Base-by-base conservation (phyloP, 2,797 vertebrate genomes). In the Megaceryle alcyon region DNA sequence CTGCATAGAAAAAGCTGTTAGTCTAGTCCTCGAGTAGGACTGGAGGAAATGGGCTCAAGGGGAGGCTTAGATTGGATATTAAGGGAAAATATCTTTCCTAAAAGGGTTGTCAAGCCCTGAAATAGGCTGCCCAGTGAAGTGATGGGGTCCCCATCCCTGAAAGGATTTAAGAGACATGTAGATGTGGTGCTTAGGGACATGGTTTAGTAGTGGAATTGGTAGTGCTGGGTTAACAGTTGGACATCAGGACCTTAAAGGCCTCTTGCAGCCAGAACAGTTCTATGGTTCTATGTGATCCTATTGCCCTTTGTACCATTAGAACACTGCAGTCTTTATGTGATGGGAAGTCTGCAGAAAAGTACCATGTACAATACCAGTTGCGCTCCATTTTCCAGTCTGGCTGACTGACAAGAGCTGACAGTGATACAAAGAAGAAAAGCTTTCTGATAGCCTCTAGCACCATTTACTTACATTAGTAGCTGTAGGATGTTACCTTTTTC, bases 321-420 rank as follows among this genome's bases (percentile, higher is more conserved):
- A 63, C 14, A 8, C 7, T 31, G 21, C 49, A 49, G 37, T 28
- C 31, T 26, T 22, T 51, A 2, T 43, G 31, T 10, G 68, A 23
- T 1, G 7, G 31, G 33, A 43, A 68, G 1, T 16, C 21, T 79
- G 64, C 41, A 37, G 41, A n/a, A 35, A 25, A 78, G 43, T 26
- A 56, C 3, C 3, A 1, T 3, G 14, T 12, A n/a, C n/a, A 43
- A 59, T 86, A 6, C 7, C n/a, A 61, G 13, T 10, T 9, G 5
- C 66, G 59, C 8, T 59, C 9, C 25, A n/a, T 14, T 73, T 82
- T 64, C 21, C 11, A 20, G 18, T 56, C 49, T 79, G 46, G 3
- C 19, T 51, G 0, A n/a, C 31, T 61, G 46, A 25, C n/a, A 53
- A n/a, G 16, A 21, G 20, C 44, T 76, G 63, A 51, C 46, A 56